Base-by-base conservation (phyloP, 2,888 invertebrate species). In the Lysandra coridon region DNA sequence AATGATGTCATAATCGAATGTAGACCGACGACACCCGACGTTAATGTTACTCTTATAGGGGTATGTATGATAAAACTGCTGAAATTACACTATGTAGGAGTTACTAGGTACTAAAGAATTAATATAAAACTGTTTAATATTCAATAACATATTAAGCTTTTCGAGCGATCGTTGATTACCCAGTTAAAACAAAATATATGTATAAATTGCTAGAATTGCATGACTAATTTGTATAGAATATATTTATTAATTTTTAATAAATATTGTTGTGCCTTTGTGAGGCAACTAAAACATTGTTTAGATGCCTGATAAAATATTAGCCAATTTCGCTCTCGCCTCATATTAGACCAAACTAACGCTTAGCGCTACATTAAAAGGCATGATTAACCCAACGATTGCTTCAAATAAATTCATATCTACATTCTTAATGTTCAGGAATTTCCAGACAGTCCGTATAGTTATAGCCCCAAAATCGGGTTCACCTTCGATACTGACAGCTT, bases 1-100 rank as follows among this genome's bases (percentile, higher is more conserved):
- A 86, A 85, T 82, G 88, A 87, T 82, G 87, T 91, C 82, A 84
- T 93, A 81, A 89, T 93, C 83, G 91, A 90, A 87, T 94, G 94
- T 93, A 93, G 89, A 88, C 94, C 94, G 77, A 90, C 92, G 74
- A 90, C 90, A 84, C 93, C 94, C 82, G 93, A 94, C 82, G 86
- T 92, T 83, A 84, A 89, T 83, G 90, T 94, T 81, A 85, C 84
- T 81, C 86, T 94, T 82, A 83, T 82, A 80, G 83, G 85, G 92
- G 94, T 94, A 94, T 86, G 94, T 94, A 93, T 92, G 30, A 23
- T 14, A 6, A 78, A 75, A 60, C 73, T 69, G 62, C 44, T 74
- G 79, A 78, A 79, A 78, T 57, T 69, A 75, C 49, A 76, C 23
- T 37, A 5, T 14, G 3, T 69, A 37, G 12, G 69, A 69, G 14